phyloP scores from a whole-genome alignment of 1,140 invertebrate species.

The Panagrolaimus sp. region DNA sequence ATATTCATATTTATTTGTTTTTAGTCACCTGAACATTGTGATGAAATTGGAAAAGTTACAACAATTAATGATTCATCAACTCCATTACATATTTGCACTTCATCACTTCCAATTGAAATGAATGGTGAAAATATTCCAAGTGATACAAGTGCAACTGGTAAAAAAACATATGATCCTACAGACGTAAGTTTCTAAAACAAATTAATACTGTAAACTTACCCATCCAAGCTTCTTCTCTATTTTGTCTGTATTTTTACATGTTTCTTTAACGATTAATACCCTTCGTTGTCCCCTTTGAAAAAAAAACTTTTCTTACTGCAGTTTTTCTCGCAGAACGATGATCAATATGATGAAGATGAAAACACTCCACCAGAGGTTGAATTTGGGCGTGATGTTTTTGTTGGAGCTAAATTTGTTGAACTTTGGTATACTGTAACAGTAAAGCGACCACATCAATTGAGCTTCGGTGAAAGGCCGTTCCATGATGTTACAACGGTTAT shows the following conservation, averaged over 20 bases:
- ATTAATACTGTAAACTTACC: neutral
- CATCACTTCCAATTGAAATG: slow-evolving; percentile 1
- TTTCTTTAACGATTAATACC: neutral
- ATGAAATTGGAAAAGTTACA: neutral
- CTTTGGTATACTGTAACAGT: neutral
- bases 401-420: neutral
- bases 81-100: neutral
- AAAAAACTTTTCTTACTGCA: neutral
- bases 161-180: neutral
- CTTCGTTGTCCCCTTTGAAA: too few relatives aligned
- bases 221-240: neutral
- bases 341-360: slow-evolving; percentile 5
- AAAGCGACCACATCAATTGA: neutral
- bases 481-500: neutral
- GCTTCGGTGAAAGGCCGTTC: neutral
- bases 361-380: neutral
- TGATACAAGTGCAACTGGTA: too few relatives aligned
- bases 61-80: neutral
- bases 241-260: neutral
- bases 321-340: slow-evolving; percentile 3
- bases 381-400: slow-evolving; percentile 1
- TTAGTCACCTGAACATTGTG: too few relatives aligned
- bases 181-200: slow-evolving; percentile 8
- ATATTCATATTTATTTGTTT: too few relatives aligned
- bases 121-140: neutral